These are phyloP conservation scores for Mareca strepera DNA, from an alignment of 2,797 vertebrate genomes.

Conservation along the genomic window DNA sequence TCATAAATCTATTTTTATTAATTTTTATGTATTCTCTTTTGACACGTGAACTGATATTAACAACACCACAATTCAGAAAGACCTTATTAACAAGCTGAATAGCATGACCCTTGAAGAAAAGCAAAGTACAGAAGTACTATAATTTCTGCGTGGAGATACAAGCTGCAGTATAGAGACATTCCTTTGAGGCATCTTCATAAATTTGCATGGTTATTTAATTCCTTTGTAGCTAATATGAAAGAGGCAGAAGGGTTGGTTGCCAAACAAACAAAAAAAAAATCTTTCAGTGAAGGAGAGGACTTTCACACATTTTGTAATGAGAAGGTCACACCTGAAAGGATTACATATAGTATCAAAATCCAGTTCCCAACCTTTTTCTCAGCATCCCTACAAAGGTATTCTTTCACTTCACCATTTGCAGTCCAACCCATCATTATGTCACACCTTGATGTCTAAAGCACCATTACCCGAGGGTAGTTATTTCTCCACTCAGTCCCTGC, in stretches of 20 bases:
- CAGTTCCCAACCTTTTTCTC: background rate
- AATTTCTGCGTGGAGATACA: background rate
- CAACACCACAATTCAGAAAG: background rate
- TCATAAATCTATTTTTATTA: background rate
- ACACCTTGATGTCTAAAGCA: background rate
- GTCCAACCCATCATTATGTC: background rate
- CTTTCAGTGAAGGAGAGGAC: background rate
- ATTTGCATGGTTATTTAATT: conserved; percentile 4
- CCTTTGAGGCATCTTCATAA: conserved; percentile 11
- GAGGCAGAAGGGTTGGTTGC: background rate
- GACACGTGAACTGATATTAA: background rate
- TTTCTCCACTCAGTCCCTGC: background rate
- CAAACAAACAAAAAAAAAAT: background rate
- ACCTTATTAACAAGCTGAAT: background rate
- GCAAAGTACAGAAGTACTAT: background rate
- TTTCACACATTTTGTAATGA: conserved; percentile 17
- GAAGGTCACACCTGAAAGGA: background rate
- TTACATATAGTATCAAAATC: background rate
- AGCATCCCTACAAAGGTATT: background rate
- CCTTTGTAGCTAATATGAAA: conserved; percentile 19
- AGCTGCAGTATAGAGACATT: background rate
- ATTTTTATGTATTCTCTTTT: background rate
- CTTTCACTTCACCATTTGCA: background rate
- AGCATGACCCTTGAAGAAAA: background rate
- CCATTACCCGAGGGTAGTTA: background rate